phyloP scores from a whole-genome alignment of 2,888 invertebrate genomes.

The Atethmia centrago region DNA sequence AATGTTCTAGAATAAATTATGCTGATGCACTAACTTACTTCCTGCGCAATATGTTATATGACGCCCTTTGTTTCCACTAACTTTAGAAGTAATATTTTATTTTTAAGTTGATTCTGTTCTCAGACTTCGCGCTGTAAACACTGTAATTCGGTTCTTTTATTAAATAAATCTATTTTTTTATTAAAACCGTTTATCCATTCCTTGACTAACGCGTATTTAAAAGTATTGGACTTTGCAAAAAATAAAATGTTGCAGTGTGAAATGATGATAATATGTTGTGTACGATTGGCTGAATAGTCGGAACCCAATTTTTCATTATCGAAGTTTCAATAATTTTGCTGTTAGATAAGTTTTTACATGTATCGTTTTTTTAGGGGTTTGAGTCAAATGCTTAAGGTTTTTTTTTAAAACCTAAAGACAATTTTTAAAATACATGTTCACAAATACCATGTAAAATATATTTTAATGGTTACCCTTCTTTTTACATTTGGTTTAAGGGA shows the following conservation, averaged over 20 bases:
- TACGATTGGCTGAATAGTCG: background rate
- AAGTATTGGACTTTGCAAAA: background rate
- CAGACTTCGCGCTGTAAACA: too few relatives aligned
- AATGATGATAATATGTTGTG: background rate
- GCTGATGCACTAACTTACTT: too few relatives aligned
- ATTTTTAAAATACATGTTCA: background rate
- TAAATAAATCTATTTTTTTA: slow-evolving; percentile 34
- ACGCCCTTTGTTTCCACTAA: too few relatives aligned
- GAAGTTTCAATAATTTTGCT: background rate
- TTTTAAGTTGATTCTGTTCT: too few relatives aligned
- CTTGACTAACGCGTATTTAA: background rate
- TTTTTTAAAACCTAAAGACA: background rate
- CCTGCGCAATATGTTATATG: too few relatives aligned
- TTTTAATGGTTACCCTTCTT: too few relatives aligned
- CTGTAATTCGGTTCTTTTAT: too few relatives aligned
- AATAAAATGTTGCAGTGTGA: background rate
- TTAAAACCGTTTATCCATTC: slow-evolving; percentile 24
- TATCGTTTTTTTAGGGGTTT: background rate
- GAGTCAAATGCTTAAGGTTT: background rate
- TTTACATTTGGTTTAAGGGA: background rate
- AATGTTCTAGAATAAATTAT: too few relatives aligned
- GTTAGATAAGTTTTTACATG: background rate
- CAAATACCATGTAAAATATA: too few relatives aligned
- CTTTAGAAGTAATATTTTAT: too few relatives aligned
- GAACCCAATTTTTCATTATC: background rate